Evolutionary conservation across 2,113 vertebrate species (phyloP).

Genomic region (Nibea coibor): DNA sequence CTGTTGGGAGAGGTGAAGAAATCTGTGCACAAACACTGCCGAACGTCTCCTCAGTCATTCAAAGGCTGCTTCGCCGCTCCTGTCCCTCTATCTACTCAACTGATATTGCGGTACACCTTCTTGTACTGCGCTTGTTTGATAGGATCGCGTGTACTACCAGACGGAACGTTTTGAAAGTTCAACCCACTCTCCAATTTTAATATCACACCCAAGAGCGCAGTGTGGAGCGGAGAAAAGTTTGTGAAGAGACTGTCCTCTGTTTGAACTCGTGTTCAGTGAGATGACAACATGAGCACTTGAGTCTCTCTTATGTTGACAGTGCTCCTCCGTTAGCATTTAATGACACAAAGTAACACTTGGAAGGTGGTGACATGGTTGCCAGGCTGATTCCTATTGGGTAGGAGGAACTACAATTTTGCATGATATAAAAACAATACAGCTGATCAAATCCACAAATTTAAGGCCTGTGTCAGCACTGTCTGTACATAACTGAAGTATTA

Average conservation of each 20-base stretch:
- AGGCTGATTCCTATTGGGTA: neutral
- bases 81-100: constrained; percentile 9
- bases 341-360: neutral
- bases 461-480: neutral
- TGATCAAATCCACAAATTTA: neutral
- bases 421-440: neutral
- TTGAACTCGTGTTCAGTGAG: neutral
- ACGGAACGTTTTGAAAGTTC: constrained; percentile 28
- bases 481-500: neutral
- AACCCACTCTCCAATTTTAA: neutral
- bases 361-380: neutral
- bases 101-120: constrained; percentile 20
- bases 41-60: constrained; percentile 22
- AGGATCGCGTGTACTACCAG: constrained; percentile 29
- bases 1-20: constrained; percentile 52
- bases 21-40: constrained; percentile 18
- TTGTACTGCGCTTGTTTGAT: constrained; percentile 25
- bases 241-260: neutral
- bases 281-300: neutral
- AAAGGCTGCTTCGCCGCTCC: constrained; percentile 6
- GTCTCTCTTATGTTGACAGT: neutral
- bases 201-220: neutral
- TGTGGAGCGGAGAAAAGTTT: neutral
- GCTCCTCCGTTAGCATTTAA: neutral
- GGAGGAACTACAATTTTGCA: neutral